Conservation (phyloP, 2,797 vertebrate species). For the Helarctos malayanus region DNA sequence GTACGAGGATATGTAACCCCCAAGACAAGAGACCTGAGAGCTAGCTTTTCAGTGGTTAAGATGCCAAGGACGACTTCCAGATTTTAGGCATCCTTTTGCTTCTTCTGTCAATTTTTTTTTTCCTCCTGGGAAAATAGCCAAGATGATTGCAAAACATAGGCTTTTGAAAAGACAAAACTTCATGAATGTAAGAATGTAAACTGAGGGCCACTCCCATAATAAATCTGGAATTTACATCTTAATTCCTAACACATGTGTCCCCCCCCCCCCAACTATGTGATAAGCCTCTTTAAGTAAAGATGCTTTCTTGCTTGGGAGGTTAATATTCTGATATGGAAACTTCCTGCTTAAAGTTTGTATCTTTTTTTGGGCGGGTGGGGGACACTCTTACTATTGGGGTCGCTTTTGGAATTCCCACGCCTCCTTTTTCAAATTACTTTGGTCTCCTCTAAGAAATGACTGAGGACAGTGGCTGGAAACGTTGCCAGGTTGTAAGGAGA, state of each 20-base stretch:
- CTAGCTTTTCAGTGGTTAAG: neutral
- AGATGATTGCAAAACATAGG: constrained; percentile 59
- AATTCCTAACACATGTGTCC: constrained; percentile 26
- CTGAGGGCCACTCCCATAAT: constrained; percentile 58
- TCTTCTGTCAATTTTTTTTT: neutral
- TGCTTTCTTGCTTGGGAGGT: neutral
- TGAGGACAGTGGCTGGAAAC: constrained; percentile 8
- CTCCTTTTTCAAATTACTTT: neutral
- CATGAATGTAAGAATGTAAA: neutral
- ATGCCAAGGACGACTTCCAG: neutral
- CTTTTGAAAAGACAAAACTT: constrained; percentile 46
- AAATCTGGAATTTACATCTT: constrained; percentile 61
- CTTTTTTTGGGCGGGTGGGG: neutral
- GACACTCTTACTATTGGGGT: neutral
- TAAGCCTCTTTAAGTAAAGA: neutral
- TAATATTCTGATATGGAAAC: constrained; percentile 56
- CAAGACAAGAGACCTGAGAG: neutral
- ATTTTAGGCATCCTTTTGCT: neutral
- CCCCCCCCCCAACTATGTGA: neutral
- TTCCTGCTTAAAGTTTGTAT: constrained; percentile 9
- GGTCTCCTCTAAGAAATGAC: constrained; percentile 2
- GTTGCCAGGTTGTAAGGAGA: neutral
- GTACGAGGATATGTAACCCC: neutral
- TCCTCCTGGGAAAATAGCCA: constrained; percentile 68
- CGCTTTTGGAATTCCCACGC: neutral